phyloP scores from a whole-genome alignment of 2,797 vertebrate species.

The Coregonus suidteri region DNA sequence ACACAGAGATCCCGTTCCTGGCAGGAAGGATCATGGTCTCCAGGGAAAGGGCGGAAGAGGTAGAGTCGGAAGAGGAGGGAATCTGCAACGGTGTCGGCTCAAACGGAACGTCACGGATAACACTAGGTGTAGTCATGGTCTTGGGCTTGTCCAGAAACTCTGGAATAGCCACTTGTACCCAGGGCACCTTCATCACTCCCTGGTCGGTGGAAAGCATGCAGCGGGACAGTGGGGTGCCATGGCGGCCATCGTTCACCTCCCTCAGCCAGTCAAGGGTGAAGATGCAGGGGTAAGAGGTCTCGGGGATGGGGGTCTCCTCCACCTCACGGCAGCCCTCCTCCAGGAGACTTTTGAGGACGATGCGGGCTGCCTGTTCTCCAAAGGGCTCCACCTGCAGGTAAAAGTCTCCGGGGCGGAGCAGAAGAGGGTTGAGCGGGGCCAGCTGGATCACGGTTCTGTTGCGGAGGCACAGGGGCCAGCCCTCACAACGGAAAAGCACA shows the following conservation, averaged over 20 bases:
- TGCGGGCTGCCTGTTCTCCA: conserved; percentile 83
- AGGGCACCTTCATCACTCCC: conserved; percentile 82
- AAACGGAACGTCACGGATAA: conserved; percentile 49
- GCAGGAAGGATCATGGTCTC: conserved; percentile 60
- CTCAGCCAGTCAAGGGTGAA: conserved; percentile 89
- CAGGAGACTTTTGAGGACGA: conserved; percentile 87
- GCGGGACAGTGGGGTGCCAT: conserved; percentile 73
- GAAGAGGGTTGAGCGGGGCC: conserved; percentile 85
- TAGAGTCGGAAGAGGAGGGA: conserved; percentile 49
- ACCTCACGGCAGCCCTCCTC: conserved; percentile 77
- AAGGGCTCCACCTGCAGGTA: conserved; percentile 90
- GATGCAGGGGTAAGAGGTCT: conserved; percentile 82
- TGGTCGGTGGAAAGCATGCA: conserved; percentile 90
- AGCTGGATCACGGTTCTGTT: conserved; percentile 89
- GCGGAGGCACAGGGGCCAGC: conserved; percentile 91
- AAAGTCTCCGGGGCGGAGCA: conserved; percentile 91
- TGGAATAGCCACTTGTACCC: conserved; percentile 83
- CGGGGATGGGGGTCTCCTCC: conserved; percentile 81
- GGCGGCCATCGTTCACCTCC: conserved; percentile 78
- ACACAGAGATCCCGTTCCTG: conserved; percentile 69
- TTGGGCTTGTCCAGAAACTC: conserved; percentile 85
- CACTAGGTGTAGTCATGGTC: conserved; percentile 29
- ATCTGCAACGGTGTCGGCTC: conserved; percentile 43
- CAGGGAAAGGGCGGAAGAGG: conserved; percentile 67
- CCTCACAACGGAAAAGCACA: conserved; percentile 88